Percentiles rank a stretch among this genome's conserved stretches.
These are phyloP conservation scores for Ammodramus savannarum DNA, from an alignment of 2,113 vertebrate species.

Conservation along the genomic window DNA sequence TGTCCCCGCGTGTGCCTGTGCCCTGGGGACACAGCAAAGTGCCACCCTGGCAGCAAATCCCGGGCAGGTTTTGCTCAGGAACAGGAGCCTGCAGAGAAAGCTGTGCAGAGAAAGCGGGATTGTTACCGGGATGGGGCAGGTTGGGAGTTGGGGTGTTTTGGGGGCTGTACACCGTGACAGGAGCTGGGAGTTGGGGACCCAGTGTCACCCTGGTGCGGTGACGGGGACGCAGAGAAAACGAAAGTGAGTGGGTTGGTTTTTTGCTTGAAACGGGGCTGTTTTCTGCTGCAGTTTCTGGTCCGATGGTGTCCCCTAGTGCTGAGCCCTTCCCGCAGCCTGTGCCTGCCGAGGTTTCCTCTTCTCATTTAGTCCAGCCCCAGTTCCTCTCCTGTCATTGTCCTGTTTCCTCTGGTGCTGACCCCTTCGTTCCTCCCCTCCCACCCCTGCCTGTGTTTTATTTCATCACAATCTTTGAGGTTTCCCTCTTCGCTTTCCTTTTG, in stretches of 20 bases:
- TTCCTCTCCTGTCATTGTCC: background rate
- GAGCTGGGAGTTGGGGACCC: background rate
- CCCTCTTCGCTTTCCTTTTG: background rate
- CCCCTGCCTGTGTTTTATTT: background rate
- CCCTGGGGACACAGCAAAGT: background rate
- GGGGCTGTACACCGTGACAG: accelerated
- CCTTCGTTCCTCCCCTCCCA: background rate
- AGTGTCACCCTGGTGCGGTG: accelerated
- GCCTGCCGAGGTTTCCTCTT: background rate
- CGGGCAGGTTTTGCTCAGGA: background rate
- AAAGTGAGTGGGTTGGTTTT: accelerated
- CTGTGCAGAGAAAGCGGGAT: accelerated
- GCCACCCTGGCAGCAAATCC: background rate
- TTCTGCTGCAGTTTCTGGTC: background rate
- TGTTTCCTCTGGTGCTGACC: accelerated
- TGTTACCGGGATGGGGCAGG: accelerated
- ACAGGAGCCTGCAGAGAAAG: background rate
- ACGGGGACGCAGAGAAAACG: accelerated
- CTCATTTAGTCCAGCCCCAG: accelerated
- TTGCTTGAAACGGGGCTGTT: too few relatives aligned
- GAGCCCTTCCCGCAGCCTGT: background rate
- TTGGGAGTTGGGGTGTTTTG: accelerated
- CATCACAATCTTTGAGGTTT: background rate
- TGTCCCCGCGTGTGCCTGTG: background rate
- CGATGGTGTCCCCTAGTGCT: constrained; percentile 39